Evolutionary conservation across 2,888 invertebrate species (phyloP).

Genomic region (Nephrocerus scutellatus): DNA sequence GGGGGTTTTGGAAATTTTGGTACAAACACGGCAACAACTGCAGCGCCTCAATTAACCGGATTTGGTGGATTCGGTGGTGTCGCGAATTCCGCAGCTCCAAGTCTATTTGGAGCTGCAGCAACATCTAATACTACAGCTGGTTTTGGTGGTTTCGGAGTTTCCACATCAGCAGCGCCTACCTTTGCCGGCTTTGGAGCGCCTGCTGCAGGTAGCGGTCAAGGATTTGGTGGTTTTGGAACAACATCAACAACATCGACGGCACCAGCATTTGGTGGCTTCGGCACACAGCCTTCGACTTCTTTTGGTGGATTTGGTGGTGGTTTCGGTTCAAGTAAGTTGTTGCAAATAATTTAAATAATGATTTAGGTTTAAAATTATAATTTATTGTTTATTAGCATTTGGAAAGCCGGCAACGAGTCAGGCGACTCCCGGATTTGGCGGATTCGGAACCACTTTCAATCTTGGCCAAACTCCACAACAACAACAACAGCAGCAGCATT

Average conservation of each 20-base stretch:
- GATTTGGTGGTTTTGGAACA: constrained; percentile 40
- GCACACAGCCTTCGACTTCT: constrained; percentile 26
- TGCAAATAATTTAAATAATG: neutral
- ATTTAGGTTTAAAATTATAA: constrained; percentile 1
- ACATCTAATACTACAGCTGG: constrained; percentile 18
- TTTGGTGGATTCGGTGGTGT: constrained; percentile 25
- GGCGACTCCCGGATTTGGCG: constrained; percentile 48
- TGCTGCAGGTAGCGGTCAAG: constrained; percentile 14
- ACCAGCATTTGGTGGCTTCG: constrained; percentile 49
- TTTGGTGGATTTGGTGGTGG: constrained; percentile 31
- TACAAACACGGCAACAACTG: constrained; percentile 26
- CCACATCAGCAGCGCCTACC: constrained; percentile 38
- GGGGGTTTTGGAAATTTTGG: constrained; percentile 37
- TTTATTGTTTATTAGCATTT: too few relatives aligned
- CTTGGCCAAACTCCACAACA: constrained; percentile 31
- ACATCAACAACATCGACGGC: constrained; percentile 37
- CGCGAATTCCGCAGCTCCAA: constrained; percentile 30
- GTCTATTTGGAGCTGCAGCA: constrained; percentile 25
- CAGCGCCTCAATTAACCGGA: constrained; percentile 29
- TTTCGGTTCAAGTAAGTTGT: constrained; percentile 26
- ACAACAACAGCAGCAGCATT: constrained; percentile 39
- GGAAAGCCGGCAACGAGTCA: constrained; percentile 41
- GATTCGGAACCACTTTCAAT: constrained; percentile 51
- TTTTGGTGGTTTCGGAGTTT: constrained; percentile 26
- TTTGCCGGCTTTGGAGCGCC: constrained; percentile 46